phyloP scores from a whole-genome alignment of 2,888 invertebrate genomes.

The Melangyna quadrimaculata region DNA sequence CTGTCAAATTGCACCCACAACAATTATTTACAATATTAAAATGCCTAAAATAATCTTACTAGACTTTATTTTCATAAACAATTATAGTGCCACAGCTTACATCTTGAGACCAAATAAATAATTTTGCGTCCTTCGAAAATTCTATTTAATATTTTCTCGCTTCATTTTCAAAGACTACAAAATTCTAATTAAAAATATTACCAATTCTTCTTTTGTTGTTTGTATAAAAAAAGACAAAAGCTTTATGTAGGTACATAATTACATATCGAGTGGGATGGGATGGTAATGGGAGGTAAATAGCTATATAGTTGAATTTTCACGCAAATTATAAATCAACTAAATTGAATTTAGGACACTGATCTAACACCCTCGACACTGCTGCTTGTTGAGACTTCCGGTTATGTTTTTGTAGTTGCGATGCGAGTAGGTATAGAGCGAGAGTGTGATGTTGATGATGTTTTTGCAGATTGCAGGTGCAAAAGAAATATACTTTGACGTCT shows the following conservation, averaged over 20 bases:
- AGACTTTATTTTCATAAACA: background rate
- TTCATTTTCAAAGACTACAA: background rate
- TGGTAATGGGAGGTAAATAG: background rate
- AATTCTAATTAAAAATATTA: conserved; percentile 24
- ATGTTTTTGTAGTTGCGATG: background rate
- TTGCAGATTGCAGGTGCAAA: conserved; percentile 58
- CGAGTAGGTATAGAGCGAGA: background rate
- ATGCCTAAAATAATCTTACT: background rate
- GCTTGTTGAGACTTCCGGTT: conserved; percentile 42
- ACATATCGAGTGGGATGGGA: background rate
- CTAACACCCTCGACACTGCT: conserved; percentile 52
- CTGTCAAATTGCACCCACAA: conserved; percentile 42
- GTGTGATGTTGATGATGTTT: conserved; percentile 24
- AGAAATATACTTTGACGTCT: conserved; percentile 35
- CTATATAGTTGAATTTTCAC: background rate
- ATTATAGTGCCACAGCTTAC: background rate
- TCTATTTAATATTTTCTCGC: background rate
- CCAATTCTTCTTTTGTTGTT: background rate
- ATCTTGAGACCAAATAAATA: conserved; percentile 7
- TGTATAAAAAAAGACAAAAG: conserved; percentile 38
- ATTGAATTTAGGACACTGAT: conserved; percentile 48
- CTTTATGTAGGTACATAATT: background rate
- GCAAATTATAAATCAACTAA: conserved; percentile 54
- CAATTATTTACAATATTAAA: conserved; percentile 10
- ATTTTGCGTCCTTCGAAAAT: conserved; percentile 23